Base-by-base conservation (phyloP, 2,113 vertebrate genomes). In the Coreoperca whiteheadi region DNA sequence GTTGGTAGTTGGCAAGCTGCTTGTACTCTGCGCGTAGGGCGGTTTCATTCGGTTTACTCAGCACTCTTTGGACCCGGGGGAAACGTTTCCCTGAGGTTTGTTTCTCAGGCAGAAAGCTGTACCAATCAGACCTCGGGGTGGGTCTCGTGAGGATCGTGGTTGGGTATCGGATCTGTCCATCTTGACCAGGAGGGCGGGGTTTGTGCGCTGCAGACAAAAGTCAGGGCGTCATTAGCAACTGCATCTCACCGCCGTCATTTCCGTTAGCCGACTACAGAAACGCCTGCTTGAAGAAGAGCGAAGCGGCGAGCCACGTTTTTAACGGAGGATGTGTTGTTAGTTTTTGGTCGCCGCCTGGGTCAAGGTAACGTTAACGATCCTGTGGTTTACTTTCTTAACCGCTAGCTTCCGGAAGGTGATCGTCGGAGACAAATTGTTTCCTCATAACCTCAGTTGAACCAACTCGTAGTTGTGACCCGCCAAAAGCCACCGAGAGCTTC, bases 261-360 rank as follows among this genome's bases (percentile, higher is more conserved):
- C 93, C 93, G 81, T 73, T 84, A 87, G 87, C 46, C 9, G 14
- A 1, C 83, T 11, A 51, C 7, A 12, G 57, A 73, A 10, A 78
- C 81, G 87, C 85, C 91, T 92, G 74, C 6, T 1, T 65, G 32
- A 66, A 23, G 34, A 51, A 56, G n/a, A 50, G 1, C 32, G 54
- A 34, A 6, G 46, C 4, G 20, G 2, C 2, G 25, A 48, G 60
- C 92, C 92, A 93, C 91, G 91, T 93, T 94, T 87, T 84, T 37
- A n/a, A 18, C 1, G 14, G 60, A 73, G 8, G 66, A 86, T 86
- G 51, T 73, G 48, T 75, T 65, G 28, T 32, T 78, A 68, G 18
- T 74, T 79, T 84, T 41, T 20, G 8, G 1, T 61, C 10, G 0
- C 6, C 3, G 11, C 48, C 46, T 25, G 12, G 51, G 0, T 30